A percentile compares a stretch with the other conserved stretches of the same genome.
Evolutionary conservation across 2,113 vertebrate genomes (phyloP).

Genomic region (Macaca nemestrina): DNA sequence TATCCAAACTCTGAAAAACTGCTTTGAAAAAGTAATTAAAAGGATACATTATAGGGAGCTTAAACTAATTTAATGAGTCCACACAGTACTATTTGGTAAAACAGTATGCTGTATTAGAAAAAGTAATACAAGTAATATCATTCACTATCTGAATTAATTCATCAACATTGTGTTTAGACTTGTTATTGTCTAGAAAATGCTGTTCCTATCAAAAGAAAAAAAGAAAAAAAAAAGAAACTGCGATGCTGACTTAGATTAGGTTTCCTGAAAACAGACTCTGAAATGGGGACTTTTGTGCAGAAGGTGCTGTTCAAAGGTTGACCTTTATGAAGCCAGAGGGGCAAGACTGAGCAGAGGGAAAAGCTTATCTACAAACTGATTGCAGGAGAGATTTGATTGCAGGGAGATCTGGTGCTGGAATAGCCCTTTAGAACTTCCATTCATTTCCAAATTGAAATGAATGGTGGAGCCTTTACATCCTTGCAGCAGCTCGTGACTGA

Average conservation of each 20-base stretch:
- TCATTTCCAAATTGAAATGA: not conserved
- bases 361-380: fast-evolving
- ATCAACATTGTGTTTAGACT: not conserved
- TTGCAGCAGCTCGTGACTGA: not conserved
- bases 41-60: not conserved
- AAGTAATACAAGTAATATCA: not conserved
- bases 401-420: not conserved
- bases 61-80: not conserved
- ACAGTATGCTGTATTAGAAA: not conserved
- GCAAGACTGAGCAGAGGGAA: not conserved
- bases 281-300: not conserved
- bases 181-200: not conserved
- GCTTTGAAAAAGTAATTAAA: not conserved
- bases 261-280: not conserved
- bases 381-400: not conserved
- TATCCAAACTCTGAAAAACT: not conserved
- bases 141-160: not conserved
- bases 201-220: not conserved
- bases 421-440: not conserved
- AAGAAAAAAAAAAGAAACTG: not conserved
- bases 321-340: not conserved
- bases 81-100: not conserved
- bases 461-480: not conserved
- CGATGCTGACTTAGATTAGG: not conserved
- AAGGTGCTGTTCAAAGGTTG: not conserved